These are phyloP conservation scores for Pegea sp. DNA, from an alignment of 23 tunicate genomes.

Conservation along the genomic window DNA sequence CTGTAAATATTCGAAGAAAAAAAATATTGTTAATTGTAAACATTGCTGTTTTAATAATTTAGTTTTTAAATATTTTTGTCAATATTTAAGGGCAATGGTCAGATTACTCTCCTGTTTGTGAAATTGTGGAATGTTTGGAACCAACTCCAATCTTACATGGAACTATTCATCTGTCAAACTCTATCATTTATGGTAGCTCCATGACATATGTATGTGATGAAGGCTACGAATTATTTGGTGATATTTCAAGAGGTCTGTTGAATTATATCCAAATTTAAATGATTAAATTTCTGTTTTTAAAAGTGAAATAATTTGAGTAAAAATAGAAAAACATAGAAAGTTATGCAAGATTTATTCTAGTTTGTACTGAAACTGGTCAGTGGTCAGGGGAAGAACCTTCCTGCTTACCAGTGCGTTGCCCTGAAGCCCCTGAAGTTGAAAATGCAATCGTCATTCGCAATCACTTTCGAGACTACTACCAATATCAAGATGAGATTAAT, in stretches of 20 bases:
- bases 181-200: slow-evolving; percentile 13
- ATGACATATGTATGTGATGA: slow-evolving; percentile 17
- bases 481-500: slow-evolving; percentile 9
- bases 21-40: neutral
- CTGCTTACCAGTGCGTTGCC: slow-evolving; percentile 28
- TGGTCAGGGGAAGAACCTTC: slow-evolving; percentile 32
- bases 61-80: neutral
- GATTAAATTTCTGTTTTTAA: slow-evolving; percentile 1
- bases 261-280: neutral
- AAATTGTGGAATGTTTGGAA: slow-evolving; percentile 22
- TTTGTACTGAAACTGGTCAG: slow-evolving; percentile 12
- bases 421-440: slow-evolving; percentile 7
- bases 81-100: slow-evolving; percentile 20
- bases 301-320: no score
- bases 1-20: no score
- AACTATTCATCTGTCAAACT: no score
- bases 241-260: slow-evolving; percentile 13
- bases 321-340: no score
- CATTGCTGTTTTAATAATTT: neutral
- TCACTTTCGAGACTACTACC: neutral
- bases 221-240: slow-evolving; percentile 32
- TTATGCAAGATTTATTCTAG: no score
- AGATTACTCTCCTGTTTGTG: slow-evolving; percentile 16
- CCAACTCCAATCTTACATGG: slow-evolving; percentile 10
- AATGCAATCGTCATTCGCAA: slow-evolving; percentile 7